These are phyloP conservation scores for Menura novaehollandiae DNA, from an alignment of 2,113 vertebrate species.

Conservation along the genomic window DNA sequence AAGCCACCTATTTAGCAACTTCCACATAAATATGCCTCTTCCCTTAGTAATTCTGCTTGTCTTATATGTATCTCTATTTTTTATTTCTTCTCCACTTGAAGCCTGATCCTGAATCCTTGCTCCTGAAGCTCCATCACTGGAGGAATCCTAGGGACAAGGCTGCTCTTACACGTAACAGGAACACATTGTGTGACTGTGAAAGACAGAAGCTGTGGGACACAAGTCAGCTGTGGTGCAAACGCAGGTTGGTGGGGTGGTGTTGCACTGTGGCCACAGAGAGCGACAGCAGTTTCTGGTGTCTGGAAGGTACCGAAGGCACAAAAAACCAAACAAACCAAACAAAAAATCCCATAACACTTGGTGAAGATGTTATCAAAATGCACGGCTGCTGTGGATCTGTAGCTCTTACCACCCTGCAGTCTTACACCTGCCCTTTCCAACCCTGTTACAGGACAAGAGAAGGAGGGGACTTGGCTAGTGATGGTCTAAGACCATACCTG, in stretches of 20 bases:
- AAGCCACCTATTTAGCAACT: not conserved
- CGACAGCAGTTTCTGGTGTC: not conserved
- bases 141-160: not conserved
- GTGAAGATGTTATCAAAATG: not conserved
- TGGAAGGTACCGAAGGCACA: not conserved
- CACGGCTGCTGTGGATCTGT: not conserved
- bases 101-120: not conserved
- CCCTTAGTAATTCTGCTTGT: not conserved
- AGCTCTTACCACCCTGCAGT: not conserved
- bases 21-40: not conserved
- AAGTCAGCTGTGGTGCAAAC: not conserved
- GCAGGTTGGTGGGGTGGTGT: not conserved
- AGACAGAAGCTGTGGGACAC: not conserved
- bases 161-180: not conserved
- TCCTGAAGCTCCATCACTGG: not conserved
- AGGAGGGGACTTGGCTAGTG: not conserved
- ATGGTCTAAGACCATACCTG: not conserved
- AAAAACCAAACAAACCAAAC: not conserved
- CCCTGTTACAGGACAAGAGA: accelerated
- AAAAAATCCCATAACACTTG: not conserved
- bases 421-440: not conserved
- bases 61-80: not conserved
- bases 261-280: not conserved
- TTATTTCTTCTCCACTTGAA: not conserved
- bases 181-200: not conserved